phyloP scores from a whole-genome alignment of 2,113 vertebrate genomes.

The Sphaerodactylus townsendi region DNA sequence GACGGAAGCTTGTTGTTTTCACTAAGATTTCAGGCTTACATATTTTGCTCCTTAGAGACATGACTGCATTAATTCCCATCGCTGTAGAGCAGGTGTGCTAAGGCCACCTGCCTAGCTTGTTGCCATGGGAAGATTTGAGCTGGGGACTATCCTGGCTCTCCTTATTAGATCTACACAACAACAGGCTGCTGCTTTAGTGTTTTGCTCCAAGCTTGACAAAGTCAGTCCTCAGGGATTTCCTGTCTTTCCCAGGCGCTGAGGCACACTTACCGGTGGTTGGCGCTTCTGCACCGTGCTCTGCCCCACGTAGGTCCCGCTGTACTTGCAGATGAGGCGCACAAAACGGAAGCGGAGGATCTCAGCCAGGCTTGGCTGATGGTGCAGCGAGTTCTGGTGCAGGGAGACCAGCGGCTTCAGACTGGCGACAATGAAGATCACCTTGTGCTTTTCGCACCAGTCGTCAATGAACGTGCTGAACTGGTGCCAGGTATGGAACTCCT shows the following conservation, averaged over 20 bases:
- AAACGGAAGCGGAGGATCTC: conserved; percentile 38
- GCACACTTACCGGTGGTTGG: conserved; percentile 19
- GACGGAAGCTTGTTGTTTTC: too few species aligned
- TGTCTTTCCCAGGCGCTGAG: too few species aligned
- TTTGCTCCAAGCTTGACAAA: not conserved
- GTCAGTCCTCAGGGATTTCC: not conserved
- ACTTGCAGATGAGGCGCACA: conserved; percentile 40
- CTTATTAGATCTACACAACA: not conserved
- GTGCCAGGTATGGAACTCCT: conserved; percentile 35
- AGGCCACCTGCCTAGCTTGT: too few species aligned
- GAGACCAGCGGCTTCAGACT: conserved; percentile 37
- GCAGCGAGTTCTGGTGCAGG: not conserved
- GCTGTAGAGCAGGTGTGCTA: too few species aligned
- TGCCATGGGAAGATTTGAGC: too few species aligned
- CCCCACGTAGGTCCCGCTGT: conserved; percentile 37
- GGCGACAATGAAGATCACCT: conserved; percentile 36
- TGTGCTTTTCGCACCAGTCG: conserved; percentile 40
- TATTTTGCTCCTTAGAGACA: too few species aligned
- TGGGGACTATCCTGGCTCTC: not conserved
- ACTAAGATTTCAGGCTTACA: too few species aligned
- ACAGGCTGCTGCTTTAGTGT: not conserved
- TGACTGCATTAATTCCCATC: too few species aligned
- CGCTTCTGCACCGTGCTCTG: conserved; percentile 34
- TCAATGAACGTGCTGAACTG: conserved; percentile 44
- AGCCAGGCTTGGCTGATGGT: conserved; percentile 24